Percentiles rank a stretch among this genome's conserved stretches.
Evolutionary conservation across 2,888 invertebrate genomes (phyloP).

Genomic region (Polydrusus pterygomalis): DNA sequence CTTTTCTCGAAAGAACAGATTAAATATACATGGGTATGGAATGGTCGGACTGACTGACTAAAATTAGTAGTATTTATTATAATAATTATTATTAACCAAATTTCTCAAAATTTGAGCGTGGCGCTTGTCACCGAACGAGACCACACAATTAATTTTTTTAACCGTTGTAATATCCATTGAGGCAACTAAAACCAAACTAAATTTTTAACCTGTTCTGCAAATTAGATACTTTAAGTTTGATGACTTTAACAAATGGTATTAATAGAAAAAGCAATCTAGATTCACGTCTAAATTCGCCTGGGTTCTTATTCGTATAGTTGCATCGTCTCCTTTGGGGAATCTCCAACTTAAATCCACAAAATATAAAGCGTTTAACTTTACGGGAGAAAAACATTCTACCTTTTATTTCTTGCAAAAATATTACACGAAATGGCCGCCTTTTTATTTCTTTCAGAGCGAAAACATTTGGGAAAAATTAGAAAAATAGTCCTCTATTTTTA

Average conservation of each 20-base stretch:
- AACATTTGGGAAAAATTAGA: slow-evolving; percentile 7
- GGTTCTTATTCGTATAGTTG: slow-evolving; percentile 36
- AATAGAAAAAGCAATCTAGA: slow-evolving; percentile 60
- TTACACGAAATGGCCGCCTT: not conserved
- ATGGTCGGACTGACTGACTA: no score
- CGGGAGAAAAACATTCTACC: not conserved
- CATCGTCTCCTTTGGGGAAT: slow-evolving; percentile 40
- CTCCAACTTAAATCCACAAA: slow-evolving; percentile 47
- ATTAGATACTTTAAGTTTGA: slow-evolving; percentile 58
- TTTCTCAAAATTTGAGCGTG: no score
- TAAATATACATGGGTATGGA: no score
- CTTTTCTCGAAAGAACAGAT: no score
- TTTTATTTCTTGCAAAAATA: slow-evolving; percentile 18
- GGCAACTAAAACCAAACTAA: no score
- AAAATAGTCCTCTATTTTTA: not conserved
- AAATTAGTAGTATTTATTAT: no score
- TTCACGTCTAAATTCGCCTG: slow-evolving; percentile 51
- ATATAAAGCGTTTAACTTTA: slow-evolving; percentile 48
- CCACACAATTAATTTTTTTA: no score
- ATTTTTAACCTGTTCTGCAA: not conserved
- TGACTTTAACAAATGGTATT: slow-evolving; percentile 60
- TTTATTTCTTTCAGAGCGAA: slow-evolving; percentile 2
- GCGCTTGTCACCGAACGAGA: no score
- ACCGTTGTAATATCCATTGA: no score
- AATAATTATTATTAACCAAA: no score